Conservation (phyloP, 2,797 vertebrate species). For the Cetoscarus ocellatus region DNA sequence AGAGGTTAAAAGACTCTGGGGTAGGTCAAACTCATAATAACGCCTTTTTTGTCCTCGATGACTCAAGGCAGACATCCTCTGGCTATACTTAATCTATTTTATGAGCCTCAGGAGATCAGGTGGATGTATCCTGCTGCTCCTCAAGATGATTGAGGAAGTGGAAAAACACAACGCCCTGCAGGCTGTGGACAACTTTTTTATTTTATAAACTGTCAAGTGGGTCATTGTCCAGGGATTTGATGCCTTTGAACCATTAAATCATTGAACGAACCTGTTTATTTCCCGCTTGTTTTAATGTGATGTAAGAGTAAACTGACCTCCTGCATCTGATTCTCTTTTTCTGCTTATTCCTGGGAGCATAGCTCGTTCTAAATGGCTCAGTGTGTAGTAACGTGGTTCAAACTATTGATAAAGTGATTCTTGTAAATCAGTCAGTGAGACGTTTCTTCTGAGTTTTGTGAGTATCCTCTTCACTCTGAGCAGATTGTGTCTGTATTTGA, state of each 20-base stretch:
- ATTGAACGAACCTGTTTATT: neutral
- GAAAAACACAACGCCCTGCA: slow-evolving; percentile 37
- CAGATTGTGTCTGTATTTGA: slow-evolving; percentile 81
- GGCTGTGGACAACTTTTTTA: slow-evolving; percentile 54
- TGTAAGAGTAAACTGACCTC: slow-evolving; percentile 54
- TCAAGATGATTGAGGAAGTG: slow-evolving; percentile 46
- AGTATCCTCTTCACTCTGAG: slow-evolving; percentile 76
- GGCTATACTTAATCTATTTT: slow-evolving; percentile 47
- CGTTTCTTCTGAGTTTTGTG: slow-evolving; percentile 79
- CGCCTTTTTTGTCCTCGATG: neutral
- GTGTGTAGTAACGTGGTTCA: slow-evolving; percentile 83
- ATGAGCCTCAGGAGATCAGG: slow-evolving; percentile 47
- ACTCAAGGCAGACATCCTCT: slow-evolving; percentile 35
- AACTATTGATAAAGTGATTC: slow-evolving; percentile 83
- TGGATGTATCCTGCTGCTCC: slow-evolving; percentile 37
- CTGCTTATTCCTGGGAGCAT: slow-evolving; percentile 76
- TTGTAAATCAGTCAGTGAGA: slow-evolving; percentile 82
- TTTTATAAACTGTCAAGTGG: slow-evolving; percentile 38
- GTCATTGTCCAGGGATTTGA: slow-evolving; percentile 37
- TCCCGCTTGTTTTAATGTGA: slow-evolving; percentile 23
- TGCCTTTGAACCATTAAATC: slow-evolving; percentile 10
- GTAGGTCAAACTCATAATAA: neutral
- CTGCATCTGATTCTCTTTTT: slow-evolving; percentile 52
- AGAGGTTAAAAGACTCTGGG: slow-evolving; percentile 7
- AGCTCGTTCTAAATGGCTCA: slow-evolving; percentile 81